phyloP scores from a whole-genome alignment of 2,797 vertebrate genomes.

The Mormyrops attenuatus region DNA sequence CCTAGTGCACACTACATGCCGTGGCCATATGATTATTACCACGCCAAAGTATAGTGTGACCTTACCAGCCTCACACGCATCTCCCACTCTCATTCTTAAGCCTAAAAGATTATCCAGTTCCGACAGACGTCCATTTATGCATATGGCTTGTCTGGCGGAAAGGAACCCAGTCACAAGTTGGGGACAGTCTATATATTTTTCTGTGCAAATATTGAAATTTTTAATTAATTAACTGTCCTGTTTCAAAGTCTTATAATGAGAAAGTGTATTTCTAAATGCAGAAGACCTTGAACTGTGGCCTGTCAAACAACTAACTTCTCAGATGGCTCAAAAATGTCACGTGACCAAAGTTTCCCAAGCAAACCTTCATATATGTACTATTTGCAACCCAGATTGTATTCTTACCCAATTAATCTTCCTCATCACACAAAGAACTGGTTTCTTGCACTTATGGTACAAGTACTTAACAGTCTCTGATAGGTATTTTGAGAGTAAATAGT shows the following conservation, averaged over 20 bases:
- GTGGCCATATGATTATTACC: neutral
- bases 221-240: neutral
- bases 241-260: neutral
- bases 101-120: neutral
- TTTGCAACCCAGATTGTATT: neutral
- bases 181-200: neutral
- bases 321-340: neutral
- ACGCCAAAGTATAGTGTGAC: neutral
- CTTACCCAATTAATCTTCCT: neutral
- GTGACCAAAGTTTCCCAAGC: neutral
- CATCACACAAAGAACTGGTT: constrained; percentile 2
- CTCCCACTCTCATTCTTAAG: neutral
- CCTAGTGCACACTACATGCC: neutral
- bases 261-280: constrained; percentile 12
- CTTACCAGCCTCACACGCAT: neutral
- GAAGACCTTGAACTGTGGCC: neutral
- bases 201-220: neutral
- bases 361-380: neutral
- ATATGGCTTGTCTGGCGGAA: neutral
- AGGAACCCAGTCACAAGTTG: neutral
- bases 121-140: neutral
- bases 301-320: neutral
- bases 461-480: neutral
- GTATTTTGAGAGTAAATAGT: constrained; percentile 22
- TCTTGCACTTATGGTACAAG: constrained; percentile 11